Percentiles rank a stretch among this genome's conserved stretches.
Conservation (phyloP, 2,113 vertebrate genomes). For the Menura novaehollandiae region DNA sequence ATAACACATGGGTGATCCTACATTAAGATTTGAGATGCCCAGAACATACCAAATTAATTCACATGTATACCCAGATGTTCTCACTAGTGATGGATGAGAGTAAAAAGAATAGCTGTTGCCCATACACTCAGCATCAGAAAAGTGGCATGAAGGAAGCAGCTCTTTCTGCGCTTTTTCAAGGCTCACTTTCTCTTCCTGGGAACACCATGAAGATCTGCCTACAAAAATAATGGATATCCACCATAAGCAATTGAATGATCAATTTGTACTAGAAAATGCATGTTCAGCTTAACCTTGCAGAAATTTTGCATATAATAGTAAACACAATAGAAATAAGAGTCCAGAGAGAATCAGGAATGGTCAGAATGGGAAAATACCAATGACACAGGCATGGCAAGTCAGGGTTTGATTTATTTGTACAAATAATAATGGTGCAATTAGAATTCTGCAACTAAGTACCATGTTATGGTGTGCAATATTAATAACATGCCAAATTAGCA, state of each 20-base stretch:
- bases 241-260: background rate
- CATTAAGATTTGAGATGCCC: background rate
- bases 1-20: background rate
- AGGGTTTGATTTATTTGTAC: background rate
- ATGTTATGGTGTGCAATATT: background rate
- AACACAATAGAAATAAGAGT: background rate
- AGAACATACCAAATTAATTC: background rate
- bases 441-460: background rate
- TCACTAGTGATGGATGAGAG: background rate
- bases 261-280: background rate
- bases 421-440: background rate
- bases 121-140: background rate
- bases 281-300: background rate
- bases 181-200: background rate
- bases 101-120: background rate
- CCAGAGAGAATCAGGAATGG: background rate
- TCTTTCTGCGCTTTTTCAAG: background rate
- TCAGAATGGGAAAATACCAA: background rate
- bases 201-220: background rate
- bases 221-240: background rate
- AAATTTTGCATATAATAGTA: background rate
- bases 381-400: background rate
- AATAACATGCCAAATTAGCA: background rate
- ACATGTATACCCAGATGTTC: background rate
- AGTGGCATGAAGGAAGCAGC: background rate